These are phyloP conservation scores for Aphidius gifuensis DNA, from an alignment of 1,140 invertebrate genomes.

Conservation along the genomic window DNA sequence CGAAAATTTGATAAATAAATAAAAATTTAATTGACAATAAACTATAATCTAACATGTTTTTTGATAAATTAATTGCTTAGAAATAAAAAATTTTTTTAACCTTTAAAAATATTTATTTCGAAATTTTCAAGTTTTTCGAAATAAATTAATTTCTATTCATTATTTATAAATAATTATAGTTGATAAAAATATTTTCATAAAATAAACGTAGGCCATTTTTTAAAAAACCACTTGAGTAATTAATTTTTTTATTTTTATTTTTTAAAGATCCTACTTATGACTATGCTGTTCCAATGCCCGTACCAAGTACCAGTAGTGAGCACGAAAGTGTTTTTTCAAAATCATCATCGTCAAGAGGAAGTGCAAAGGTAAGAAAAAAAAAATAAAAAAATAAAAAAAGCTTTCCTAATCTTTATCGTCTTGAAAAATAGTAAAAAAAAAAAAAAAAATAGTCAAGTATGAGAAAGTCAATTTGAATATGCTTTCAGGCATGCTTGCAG, in stretches of 20 bases:
- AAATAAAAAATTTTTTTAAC: too few species aligned
- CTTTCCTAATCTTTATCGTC: constrained; percentile 7
- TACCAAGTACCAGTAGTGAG: constrained; percentile 53
- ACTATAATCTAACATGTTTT: too few species aligned
- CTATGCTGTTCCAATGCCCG: constrained; percentile 56
- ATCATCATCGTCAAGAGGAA: constrained; percentile 53
- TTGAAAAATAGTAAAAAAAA: neutral
- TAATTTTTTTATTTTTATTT: constrained; percentile 18
- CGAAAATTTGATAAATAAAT: too few species aligned
- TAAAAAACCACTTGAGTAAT: too few species aligned
- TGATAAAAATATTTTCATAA: too few species aligned
- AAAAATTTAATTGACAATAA: too few species aligned
- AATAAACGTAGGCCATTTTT: too few species aligned
- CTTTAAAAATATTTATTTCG: too few species aligned
- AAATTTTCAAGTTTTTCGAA: too few species aligned
- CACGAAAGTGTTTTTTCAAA: constrained; percentile 58
- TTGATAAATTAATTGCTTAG: too few species aligned
- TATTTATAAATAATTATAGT: too few species aligned
- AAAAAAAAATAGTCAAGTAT: neutral
- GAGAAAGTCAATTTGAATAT: neutral
- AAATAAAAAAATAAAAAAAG: neutral
- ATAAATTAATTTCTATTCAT: too few species aligned
- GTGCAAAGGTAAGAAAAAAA: constrained; percentile 45
- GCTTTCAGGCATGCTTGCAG: constrained; percentile 52
- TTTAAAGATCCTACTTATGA: constrained; percentile 55